Conservation (phyloP, 2,888 invertebrate species). For the Temnothorax unifasciatus region DNA sequence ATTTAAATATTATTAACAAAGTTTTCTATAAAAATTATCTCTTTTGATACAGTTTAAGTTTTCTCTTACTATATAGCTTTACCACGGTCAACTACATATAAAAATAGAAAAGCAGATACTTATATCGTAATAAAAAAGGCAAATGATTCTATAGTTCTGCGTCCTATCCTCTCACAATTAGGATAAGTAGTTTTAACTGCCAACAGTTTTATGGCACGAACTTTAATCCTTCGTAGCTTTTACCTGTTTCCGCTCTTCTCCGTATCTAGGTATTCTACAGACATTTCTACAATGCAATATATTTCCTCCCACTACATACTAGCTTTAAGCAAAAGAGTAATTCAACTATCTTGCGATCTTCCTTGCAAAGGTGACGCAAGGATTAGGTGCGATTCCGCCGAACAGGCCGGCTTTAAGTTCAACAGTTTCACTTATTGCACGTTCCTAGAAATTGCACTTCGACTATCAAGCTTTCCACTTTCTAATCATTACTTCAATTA, state of each 20-base stretch:
- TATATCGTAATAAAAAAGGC: background rate
- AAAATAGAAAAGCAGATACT: background rate
- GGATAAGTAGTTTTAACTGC: slow-evolving; percentile 70
- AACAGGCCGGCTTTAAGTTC: background rate
- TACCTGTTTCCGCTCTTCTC: background rate
- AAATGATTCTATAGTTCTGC: background rate
- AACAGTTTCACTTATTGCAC: background rate
- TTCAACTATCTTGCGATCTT: slow-evolving; percentile 32
- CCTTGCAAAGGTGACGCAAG: background rate
- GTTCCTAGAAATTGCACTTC: background rate
- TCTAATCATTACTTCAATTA: background rate
- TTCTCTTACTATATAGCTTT: background rate
- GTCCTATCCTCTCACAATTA: slow-evolving; percentile 57
- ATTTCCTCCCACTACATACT: slow-evolving; percentile 61
- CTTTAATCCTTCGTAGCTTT: background rate
- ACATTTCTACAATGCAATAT: slow-evolving; percentile 69
- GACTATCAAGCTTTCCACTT: background rate
- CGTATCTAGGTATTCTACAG: slow-evolving; percentile 55
- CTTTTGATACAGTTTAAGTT: background rate
- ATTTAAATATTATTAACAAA: background rate
- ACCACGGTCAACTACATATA: background rate
- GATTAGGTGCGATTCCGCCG: background rate
- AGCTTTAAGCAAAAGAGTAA: slow-evolving; percentile 63
- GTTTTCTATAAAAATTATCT: background rate
- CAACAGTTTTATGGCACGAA: slow-evolving; percentile 17